Evolutionary conservation across 1,140 invertebrate genomes (phyloP).

Genomic region (Pygmarrhopalites habei): DNA sequence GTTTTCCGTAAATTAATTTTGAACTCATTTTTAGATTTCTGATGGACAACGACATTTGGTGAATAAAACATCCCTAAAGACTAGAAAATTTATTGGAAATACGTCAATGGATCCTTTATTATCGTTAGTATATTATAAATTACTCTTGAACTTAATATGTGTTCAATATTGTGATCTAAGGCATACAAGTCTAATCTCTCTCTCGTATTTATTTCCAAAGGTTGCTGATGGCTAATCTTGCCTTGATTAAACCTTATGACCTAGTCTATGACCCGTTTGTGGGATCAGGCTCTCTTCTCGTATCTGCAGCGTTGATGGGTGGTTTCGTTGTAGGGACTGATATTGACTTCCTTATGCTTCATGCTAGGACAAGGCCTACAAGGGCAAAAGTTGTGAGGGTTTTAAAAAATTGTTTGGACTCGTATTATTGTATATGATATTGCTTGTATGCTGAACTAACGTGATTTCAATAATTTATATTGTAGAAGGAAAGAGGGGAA

Average conservation of each 20-base stretch:
- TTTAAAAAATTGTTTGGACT: too few species aligned
- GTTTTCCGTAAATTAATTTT: conserved; percentile 22
- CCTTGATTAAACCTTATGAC: conserved; percentile 61
- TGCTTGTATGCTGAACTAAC: too few species aligned
- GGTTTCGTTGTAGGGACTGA: conserved; percentile 83
- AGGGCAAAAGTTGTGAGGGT: conserved; percentile 43
- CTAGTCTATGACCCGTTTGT: conserved; percentile 91
- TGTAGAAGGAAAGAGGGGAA: conserved; percentile 57
- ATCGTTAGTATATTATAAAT: too few species aligned
- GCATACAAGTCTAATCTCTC: too few species aligned
- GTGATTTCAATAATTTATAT: not conserved
- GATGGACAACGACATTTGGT: conserved; percentile 75
- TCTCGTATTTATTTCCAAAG: too few species aligned
- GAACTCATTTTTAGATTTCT: conserved; percentile 52
- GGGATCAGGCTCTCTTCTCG: conserved; percentile 65
- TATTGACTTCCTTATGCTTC: conserved; percentile 88
- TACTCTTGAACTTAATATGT: too few species aligned
- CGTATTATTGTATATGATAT: too few species aligned
- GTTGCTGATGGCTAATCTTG: conserved; percentile 95
- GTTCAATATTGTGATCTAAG: too few species aligned
- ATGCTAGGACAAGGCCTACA: conserved; percentile 72
- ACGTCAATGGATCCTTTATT: conserved; percentile 94
- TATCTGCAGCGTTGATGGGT: conserved; percentile 84
- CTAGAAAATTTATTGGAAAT: conserved; percentile 89
- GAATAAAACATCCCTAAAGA: conserved; percentile 59